A percentile compares a stretch with the other conserved stretches of the same genome.
Conservation (phyloP, 2,888 invertebrate species). For the Calliphora vomitoria region DNA sequence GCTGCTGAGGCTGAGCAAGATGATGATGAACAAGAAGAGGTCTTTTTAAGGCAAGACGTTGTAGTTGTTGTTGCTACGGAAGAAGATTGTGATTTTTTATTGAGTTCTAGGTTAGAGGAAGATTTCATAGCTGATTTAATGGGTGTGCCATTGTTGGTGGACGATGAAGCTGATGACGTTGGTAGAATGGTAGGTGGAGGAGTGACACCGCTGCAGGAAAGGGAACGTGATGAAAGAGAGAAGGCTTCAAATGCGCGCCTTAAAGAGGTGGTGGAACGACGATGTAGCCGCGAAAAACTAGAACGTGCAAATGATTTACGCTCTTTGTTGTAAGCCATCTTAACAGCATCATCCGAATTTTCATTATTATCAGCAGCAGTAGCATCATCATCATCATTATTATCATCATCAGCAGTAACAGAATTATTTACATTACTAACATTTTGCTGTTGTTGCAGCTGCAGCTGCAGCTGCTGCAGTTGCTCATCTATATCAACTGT, state of each 20-base stretch:
- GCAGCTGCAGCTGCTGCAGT: conserved; percentile 74
- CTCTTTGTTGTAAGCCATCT: conserved; percentile 65
- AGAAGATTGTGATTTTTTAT: conserved; percentile 75
- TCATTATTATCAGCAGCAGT: conserved; percentile 4
- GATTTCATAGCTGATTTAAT: conserved; percentile 81
- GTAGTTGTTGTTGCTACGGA: not conserved
- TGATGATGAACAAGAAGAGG: conserved; percentile 71
- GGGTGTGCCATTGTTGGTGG: conserved; percentile 74
- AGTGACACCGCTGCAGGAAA: conserved; percentile 87
- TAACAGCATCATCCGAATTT: conserved; percentile 23
- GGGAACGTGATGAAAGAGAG: conserved; percentile 87
- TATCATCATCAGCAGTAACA: not conserved
- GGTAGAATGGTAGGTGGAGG: conserved; percentile 76
- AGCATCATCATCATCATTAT: not conserved
- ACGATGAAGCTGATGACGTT: conserved; percentile 67
- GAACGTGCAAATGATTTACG: conserved; percentile 79
- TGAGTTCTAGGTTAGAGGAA: conserved; percentile 79
- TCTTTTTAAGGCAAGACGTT: conserved; percentile 41
- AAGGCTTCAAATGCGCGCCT: conserved; percentile 90
- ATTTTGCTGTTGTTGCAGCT: conserved; percentile 68
- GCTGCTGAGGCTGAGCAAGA: conserved; percentile 66
- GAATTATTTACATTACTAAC: conserved; percentile 53
- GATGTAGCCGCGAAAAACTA: conserved; percentile 84
- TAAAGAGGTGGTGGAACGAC: conserved; percentile 88
- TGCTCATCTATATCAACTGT: conserved; percentile 86